These are phyloP conservation scores for Galerucella nymphaeae DNA, from an alignment of 2,888 invertebrate species.

Conservation along the genomic window DNA sequence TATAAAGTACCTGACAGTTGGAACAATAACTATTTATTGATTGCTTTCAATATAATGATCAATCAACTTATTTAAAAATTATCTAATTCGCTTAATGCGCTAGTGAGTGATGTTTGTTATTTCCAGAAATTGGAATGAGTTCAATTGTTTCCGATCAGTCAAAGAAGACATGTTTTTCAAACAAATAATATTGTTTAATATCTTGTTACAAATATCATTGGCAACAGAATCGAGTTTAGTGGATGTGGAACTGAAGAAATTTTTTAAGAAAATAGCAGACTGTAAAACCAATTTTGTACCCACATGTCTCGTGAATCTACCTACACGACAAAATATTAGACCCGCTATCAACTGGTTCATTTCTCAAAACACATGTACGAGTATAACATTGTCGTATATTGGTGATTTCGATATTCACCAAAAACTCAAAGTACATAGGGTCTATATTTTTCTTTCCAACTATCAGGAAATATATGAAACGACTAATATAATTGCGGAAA, in stretches of 20 bases:
- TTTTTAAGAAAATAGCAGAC: constrained; percentile 9
- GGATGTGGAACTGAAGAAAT: neutral
- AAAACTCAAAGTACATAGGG: neutral
- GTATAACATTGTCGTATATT: neutral
- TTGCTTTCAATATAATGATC: neutral
- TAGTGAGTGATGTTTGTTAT: neutral
- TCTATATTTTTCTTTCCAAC: constrained; percentile 11
- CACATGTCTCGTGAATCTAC: constrained; percentile 7
- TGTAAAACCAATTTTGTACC: neutral
- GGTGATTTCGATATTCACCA: neutral
- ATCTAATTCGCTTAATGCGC: neutral
- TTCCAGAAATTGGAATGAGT: neutral
- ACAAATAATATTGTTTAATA: neutral
- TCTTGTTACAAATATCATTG: neutral
- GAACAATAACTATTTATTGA: neutral
- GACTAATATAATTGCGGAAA: constrained; percentile 1
- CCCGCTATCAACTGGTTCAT: constrained; percentile 21
- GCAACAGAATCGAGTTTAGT: constrained; percentile 2
- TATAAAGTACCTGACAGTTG: neutral
- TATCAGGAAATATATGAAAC: neutral
- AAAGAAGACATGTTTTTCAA: neutral
- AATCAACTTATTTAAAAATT: neutral
- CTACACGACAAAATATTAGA: neutral
- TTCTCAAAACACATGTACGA: constrained; percentile 18
- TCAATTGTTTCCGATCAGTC: neutral